Evolutionary conservation across 2,797 vertebrate species (phyloP).

Genomic region (Ataeniobius toweri): DNA sequence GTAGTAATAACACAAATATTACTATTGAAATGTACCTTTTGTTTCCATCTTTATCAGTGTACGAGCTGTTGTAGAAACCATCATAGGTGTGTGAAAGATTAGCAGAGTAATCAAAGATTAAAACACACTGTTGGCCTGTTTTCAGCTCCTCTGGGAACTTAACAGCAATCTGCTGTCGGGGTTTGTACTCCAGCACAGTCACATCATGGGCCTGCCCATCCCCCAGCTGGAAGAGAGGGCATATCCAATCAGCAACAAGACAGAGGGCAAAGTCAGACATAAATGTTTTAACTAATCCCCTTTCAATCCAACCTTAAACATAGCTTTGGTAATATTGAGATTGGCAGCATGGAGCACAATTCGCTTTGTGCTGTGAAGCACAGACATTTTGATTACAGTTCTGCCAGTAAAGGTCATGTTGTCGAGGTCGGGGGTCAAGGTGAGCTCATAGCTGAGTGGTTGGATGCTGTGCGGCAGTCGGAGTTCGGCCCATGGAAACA

Average conservation of each 20-base stretch:
- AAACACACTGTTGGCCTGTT: conserved; percentile 80
- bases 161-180: conserved; percentile 89
- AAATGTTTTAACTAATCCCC: background rate
- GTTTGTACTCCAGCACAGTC: conserved; percentile 86
- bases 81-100: conserved; percentile 87
- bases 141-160: conserved; percentile 81
- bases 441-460: conserved; percentile 88
- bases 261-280: background rate
- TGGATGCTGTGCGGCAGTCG: conserved; percentile 85
- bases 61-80: conserved; percentile 93
- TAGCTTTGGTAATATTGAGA: conserved; percentile 85
- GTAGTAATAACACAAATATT: background rate
- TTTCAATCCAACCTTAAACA: conserved; percentile 74
- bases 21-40: conserved; percentile 80
- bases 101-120: conserved; percentile 85
- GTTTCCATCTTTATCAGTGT: conserved; percentile 76
- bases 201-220: conserved; percentile 66
- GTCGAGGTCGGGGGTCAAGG: conserved; percentile 86
- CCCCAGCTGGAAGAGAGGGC: conserved; percentile 57
- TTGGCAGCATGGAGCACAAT: conserved; percentile 89
- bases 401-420: conserved; percentile 84
- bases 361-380: conserved; percentile 80
- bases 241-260: background rate
- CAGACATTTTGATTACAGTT: conserved; percentile 82
- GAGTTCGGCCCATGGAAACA: conserved; percentile 89